A percentile compares a stretch with the other conserved stretches of the same genome.
These are phyloP conservation scores for Drosophila nigricruria DNA, from an alignment of 2,888 invertebrate genomes.

Conservation along the genomic window DNA sequence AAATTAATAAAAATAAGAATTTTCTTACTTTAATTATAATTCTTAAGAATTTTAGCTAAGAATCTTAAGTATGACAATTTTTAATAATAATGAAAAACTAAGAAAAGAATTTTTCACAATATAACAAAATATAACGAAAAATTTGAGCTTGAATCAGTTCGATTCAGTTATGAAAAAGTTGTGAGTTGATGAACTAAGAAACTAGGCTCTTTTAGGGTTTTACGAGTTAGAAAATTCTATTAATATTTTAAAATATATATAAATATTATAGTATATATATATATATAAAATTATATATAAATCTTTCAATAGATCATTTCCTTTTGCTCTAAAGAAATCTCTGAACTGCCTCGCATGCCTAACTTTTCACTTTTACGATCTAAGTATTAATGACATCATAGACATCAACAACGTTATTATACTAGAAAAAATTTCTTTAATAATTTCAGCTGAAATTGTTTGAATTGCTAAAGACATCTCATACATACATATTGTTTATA, in stretches of 20 bases:
- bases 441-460: slow-evolving; percentile 11
- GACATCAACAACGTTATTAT: neutral
- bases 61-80: neutral
- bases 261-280: neutral
- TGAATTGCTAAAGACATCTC: neutral
- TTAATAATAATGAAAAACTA: neutral
- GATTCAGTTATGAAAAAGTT: no score
- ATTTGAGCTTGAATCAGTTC: no score
- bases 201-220: no score
- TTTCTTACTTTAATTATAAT: neutral
- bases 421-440: slow-evolving; percentile 3
- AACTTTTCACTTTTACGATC: neutral
- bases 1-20: neutral
- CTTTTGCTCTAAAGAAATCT: neutral
- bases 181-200: no score
- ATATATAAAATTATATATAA: neutral
- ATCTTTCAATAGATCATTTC: neutral
- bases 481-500: neutral
- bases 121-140: neutral
- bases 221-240: no score
- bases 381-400: slow-evolving; percentile 11
- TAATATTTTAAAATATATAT: no score
- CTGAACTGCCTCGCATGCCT: neutral
- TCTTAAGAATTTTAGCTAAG: neutral
- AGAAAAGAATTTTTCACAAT: no score